phyloP scores from a whole-genome alignment of 2,797 vertebrate species.

The Spinus pinus region DNA sequence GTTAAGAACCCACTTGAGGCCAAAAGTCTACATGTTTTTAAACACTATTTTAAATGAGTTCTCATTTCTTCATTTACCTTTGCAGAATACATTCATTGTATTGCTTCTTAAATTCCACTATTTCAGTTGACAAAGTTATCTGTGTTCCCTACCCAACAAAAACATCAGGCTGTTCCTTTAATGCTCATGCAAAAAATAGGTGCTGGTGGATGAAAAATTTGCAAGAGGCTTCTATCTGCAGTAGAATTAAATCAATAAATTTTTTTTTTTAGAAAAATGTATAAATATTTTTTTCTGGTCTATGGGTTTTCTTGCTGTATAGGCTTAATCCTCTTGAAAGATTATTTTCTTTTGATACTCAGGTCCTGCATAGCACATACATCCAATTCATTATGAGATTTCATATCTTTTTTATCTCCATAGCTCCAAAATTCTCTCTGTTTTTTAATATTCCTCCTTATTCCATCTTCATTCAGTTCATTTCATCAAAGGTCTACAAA shows the following conservation, averaged over 20 bases:
- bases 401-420: background rate
- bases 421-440: background rate
- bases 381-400: background rate
- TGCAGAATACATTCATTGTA: background rate
- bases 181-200: background rate
- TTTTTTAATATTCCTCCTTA: fast-evolving
- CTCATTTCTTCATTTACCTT: background rate
- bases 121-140: background rate
- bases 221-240: background rate
- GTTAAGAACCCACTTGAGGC: background rate
- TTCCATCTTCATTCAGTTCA: background rate
- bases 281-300: background rate
- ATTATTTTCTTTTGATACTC: background rate
- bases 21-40: background rate
- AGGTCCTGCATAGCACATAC: background rate
- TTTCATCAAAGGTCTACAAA: background rate
- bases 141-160: background rate
- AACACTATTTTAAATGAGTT: background rate
- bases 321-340: background rate
- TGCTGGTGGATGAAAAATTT: background rate
- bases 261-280: background rate
- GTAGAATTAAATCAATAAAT: background rate
- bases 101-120: background rate
- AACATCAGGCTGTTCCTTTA: background rate
- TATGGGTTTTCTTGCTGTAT: background rate